Evolutionary conservation across 2,797 vertebrate genomes (phyloP), one percentile per base, ranked within the genome.

Genomic region (Mus spretus): DNA sequence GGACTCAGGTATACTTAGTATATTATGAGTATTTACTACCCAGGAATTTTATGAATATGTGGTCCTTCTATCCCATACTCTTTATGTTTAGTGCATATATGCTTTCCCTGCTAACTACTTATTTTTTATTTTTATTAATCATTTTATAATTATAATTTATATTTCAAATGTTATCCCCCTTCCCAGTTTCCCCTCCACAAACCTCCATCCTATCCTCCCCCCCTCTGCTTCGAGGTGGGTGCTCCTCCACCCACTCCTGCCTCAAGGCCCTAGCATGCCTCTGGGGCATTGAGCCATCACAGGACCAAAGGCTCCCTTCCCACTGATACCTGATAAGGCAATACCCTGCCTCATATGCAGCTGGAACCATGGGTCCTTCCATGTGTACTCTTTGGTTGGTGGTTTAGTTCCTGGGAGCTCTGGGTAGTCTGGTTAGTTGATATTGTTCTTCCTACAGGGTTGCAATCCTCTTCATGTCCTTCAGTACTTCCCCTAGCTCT

Each of bases 11-110:
- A 81, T 96, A 53, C 2, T 94, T 94, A 85, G 44, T 88, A 63
- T 77, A 81, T 90, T 81, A 92, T 90, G 85, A 94, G 95, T 95
- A 79, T 96, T 95, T 96, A 90, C 55, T 82, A 61, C 34, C 55
- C 89, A 91, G 28, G 67, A 95, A 86, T 79, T 55, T 96, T 55
- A 87, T 96, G 83, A 89, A 95, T 91, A 91, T 91, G 72, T 72
- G 53, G 59, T 84, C 86, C 31, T 90, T 81, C 72, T 47, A 47
- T 70, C 19, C 40, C 74, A 84, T 24, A 44, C 67, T 84, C 31
- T 92, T 55, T 96, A 37, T 87, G 78, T 96, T 90, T 95, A 93
- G 74, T 61, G 50, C n/a, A 91, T 6, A 75, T 3, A n/a, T 91
- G 26, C 10, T 93, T 50, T 75, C 20, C 77, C 82, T 95, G 34